Evolutionary conservation across 2,113 vertebrate genomes (phyloP), one percentile per base, ranked within the genome.

Genomic region (Lamprologus callipterus): DNA sequence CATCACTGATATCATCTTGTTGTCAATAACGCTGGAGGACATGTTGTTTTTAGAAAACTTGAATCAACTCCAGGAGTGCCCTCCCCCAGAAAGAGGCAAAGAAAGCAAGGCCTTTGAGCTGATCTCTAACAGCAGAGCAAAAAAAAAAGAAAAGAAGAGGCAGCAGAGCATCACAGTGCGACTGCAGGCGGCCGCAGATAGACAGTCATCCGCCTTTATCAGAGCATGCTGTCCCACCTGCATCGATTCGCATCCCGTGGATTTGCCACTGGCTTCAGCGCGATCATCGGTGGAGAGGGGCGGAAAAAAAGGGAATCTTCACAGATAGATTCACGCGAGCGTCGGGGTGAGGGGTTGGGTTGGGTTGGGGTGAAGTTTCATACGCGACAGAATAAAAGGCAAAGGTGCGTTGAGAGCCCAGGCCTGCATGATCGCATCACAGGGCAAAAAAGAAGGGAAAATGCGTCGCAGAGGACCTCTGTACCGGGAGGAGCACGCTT

Each of bases 191-290:
- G 4, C 78, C 80, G 35, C 60, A 63, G 89, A 90, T 28, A 80
- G 51, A 87, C 60, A 81, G 81, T 33, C 82, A 73, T 58, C 81
- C 90, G 75, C 84, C 83, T 84, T 80, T 60, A 89, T 91, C 87
- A 11, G 88, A 86, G 93, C 85, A 12, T 8, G 84, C 85, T 90
- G 90, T 92, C 94, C 94, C 91, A 90, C 89, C 87, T 87, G 94
- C 91, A 95, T 90, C 87, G 85, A 91, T 86, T 81, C 85, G 42
- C 89, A 81, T 83, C 87, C 82, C 88, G 88, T 28, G 87, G 81
- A 85, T 85, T 68, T 49, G 60, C 82, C 85, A 87, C 89, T 75
- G 89, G 87, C 88, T 90, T 70, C 85, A 79, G 82, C 23, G 16
- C 55, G 80, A 89, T 68, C 80, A 85, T 68, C 85, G 65, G 57